phyloP scores from a whole-genome alignment of 2,113 vertebrate species.

The Poicephalus meyeri region DNA sequence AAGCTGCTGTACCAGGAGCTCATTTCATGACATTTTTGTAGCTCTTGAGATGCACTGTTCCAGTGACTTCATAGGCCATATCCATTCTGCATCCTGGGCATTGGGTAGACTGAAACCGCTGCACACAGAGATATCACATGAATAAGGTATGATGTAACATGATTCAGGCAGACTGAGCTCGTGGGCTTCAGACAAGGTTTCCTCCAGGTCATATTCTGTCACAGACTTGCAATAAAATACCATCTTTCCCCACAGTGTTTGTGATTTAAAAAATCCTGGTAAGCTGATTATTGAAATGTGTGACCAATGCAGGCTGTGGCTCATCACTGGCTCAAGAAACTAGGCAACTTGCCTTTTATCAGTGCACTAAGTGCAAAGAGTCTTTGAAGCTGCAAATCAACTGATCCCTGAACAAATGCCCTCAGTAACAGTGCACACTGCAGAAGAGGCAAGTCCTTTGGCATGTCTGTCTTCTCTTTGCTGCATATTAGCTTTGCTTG shows the following conservation, averaged over 20 bases:
- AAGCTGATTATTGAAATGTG: not conserved
- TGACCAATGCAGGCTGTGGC: not conserved
- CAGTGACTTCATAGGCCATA: not conserved
- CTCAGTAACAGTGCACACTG: fast-evolving
- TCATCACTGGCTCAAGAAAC: not conserved
- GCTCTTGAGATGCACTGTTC: not conserved
- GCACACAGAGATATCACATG: not conserved
- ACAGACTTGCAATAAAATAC: not conserved
- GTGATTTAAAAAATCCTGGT: not conserved
- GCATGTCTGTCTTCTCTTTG: not conserved
- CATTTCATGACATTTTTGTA: not conserved
- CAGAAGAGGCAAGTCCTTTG: not conserved
- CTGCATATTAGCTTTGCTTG: not conserved
- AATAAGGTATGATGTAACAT: not conserved
- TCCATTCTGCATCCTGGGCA: not conserved
- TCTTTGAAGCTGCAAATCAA: not conserved
- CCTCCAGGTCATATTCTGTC: not conserved
- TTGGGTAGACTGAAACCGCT: not conserved
- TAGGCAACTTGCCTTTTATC: not conserved
- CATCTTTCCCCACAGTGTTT: not conserved
- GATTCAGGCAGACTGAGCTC: not conserved
- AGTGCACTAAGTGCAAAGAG: not conserved
- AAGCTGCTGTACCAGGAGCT: not conserved
- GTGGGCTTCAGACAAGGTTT: not conserved
- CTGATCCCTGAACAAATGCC: not conserved